Conservation (phyloP, 2,113 vertebrate genomes). For the Silurus meridionalis region DNA sequence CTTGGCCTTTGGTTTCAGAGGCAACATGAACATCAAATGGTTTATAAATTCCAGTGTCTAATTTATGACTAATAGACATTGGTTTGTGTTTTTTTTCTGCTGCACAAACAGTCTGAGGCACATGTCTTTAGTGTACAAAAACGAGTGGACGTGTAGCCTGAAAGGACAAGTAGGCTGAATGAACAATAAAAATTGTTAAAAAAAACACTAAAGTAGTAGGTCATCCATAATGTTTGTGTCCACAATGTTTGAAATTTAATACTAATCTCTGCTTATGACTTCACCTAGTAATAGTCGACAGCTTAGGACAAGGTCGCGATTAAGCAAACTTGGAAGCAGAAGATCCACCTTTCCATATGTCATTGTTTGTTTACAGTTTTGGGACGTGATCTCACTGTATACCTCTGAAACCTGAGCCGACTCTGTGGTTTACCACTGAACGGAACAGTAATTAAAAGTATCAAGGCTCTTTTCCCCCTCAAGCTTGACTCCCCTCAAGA, state of each 20-base stretch:
- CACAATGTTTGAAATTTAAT: neutral
- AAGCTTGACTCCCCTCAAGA: neutral
- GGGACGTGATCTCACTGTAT: neutral
- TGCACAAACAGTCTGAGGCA: neutral
- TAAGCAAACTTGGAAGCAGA: neutral
- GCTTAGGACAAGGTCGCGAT: neutral
- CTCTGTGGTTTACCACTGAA: neutral
- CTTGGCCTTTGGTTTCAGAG: neutral
- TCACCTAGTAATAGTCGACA: neutral
- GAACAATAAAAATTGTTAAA: too few species aligned
- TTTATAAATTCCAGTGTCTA: slow-evolving; percentile 13
- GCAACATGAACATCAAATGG: slow-evolving; percentile 9
- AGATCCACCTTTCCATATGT: neutral
- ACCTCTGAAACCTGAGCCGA: neutral
- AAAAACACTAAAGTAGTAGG: neutral
- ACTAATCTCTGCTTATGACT: neutral
- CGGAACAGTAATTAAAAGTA: neutral
- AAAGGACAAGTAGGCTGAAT: neutral
- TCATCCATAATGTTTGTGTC: neutral
- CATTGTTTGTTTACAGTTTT: neutral
- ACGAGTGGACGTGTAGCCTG: neutral
- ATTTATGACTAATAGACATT: slow-evolving; percentile 13
- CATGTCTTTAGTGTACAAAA: neutral
- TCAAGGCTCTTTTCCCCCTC: neutral
- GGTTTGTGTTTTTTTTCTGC: neutral